phyloP scores from a whole-genome alignment of 2,888 invertebrate genomes.

The Polyploca ridens region DNA sequence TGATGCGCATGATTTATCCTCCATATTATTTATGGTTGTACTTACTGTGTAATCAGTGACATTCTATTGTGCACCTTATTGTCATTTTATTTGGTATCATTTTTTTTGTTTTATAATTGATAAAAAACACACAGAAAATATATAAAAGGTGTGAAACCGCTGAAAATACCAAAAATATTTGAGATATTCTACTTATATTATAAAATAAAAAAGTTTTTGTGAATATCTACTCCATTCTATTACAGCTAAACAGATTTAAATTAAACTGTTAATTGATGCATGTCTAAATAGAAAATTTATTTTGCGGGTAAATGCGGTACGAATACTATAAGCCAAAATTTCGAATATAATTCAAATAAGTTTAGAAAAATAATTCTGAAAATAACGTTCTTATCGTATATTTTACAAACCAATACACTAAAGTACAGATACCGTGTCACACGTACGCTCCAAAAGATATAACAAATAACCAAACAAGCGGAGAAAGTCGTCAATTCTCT shows the following conservation, averaged over 20 bases:
- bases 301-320: too few relatives aligned
- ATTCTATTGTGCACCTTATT: background rate
- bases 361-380: background rate
- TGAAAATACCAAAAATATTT: too few relatives aligned
- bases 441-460: conserved; percentile 7
- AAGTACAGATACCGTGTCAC: conserved; percentile 3
- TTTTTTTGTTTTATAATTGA: background rate
- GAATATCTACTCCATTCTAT: too few relatives aligned
- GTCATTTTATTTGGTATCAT: background rate
- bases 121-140: background rate
- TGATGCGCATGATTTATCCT: conserved; percentile 9
- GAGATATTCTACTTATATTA: too few relatives aligned
- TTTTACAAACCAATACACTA: background rate
- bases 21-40: background rate
- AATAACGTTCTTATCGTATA: background rate
- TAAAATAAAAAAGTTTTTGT: too few relatives aligned
- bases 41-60: conserved; percentile 8
- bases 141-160: background rate
- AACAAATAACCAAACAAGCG: conserved; percentile 8
- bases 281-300: too few relatives aligned
- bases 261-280: too few relatives aligned
- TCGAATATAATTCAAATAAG: background rate
- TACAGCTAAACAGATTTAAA: too few relatives aligned
- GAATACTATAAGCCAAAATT: too few relatives aligned
- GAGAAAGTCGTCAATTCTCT: conserved; percentile 8